Base-by-base conservation (phyloP, 2,797 vertebrate species). In the Squalus acanthias region DNA sequence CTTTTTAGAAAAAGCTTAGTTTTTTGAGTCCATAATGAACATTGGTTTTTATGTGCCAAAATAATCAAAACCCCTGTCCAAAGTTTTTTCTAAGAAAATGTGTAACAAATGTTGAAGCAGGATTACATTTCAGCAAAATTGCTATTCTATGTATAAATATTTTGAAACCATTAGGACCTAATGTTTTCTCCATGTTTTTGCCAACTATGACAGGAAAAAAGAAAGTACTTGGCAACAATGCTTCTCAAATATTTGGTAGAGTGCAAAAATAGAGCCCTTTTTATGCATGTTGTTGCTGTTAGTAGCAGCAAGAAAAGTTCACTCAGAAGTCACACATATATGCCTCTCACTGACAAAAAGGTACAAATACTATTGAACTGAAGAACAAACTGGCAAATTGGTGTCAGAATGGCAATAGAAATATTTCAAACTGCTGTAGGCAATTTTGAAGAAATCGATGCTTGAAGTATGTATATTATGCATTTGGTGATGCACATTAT, bases 161-260 rank as follows among this genome's bases (percentile, higher is more conserved):
- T 85, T 67, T 69, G 63, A 69, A 69, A 93, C 63, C 65, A 93
- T 69, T 69, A 93, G 20, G n/a, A 93, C 39, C 20, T 69, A 39
- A 93, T 69, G 20, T 93, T 93, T 93, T 93, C 89, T 93, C 65
- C 20, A 46, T 67, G 20, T 93, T 92, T 65, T 69, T 69, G 65
- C 65, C 91, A 69, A 93, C 91, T 67, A 26, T 46, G n/a, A n/a
- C 63, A 93, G n/a, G 91, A 93, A 93, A 39, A 63, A 69, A 24
- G 50, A 57, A 89, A 89, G 87, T 93, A 69, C 7, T 69, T 93
- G 91, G 65, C 91, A 93, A 24, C 2, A 69, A 69, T 46, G 17
- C n/a, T 69, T 93, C 65, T 93, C 65, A 93, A 93, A 93, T 93
- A 93, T 93, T 93, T 93, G 65, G 3, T 22, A 13, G 39, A 93